A percentile compares a stretch with the other conserved stretches of the same genome.
phyloP scores from a whole-genome alignment of 2,113 vertebrate genomes.

The Tricholaema leucomelas region DNA sequence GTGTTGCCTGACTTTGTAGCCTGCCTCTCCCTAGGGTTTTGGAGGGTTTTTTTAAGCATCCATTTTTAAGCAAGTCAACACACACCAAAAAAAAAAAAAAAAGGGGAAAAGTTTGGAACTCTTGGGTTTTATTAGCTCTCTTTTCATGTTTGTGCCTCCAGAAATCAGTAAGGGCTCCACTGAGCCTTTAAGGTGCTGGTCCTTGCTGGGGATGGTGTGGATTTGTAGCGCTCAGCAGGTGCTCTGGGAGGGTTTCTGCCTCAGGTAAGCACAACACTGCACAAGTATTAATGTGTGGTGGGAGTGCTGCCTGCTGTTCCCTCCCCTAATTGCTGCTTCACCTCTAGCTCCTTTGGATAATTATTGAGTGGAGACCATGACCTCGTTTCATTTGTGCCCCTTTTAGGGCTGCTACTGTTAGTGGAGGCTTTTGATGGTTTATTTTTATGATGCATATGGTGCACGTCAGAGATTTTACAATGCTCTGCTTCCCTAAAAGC shows the following conservation, averaged over 20 bases:
- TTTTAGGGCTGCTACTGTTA: background rate
- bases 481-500: background rate
- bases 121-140: no score
- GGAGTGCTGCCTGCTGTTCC: background rate
- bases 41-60: background rate
- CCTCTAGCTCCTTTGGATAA: background rate
- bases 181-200: background rate
- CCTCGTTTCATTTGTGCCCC: background rate
- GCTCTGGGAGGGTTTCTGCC: background rate
- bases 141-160: background rate
- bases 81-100: no score
- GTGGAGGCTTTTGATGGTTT: background rate
- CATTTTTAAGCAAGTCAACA: constrained; percentile 3
- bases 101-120: background rate
- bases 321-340: background rate
- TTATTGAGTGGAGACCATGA: background rate
- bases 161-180: background rate
- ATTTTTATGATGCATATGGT: background rate
- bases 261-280: background rate
- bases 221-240: background rate
- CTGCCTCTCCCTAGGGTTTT: background rate
- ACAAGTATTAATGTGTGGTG: background rate
- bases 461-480: background rate
- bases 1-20: background rate
- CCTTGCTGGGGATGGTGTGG: background rate